A percentile compares a stretch with the other conserved stretches of the same genome.
phyloP scores from a whole-genome alignment of 2,797 vertebrate species.

The Acanthopagrus latus region DNA sequence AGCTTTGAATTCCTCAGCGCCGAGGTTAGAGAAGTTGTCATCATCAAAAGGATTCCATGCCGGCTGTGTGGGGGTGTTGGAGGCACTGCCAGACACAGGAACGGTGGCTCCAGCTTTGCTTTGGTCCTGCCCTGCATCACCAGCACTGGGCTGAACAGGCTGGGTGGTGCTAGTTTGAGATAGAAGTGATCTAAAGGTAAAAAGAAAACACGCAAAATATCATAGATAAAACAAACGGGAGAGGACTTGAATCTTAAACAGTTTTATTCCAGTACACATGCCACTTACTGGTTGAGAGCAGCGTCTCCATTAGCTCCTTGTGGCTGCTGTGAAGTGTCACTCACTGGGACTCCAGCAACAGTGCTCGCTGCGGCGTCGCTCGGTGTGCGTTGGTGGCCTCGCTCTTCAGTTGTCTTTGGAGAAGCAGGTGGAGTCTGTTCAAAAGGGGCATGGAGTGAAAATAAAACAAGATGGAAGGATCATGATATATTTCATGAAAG shows the following conservation, averaged over 20 bases:
- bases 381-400: conserved; percentile 89
- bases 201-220: neutral
- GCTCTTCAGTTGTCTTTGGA: conserved; percentile 89
- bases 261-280: neutral
- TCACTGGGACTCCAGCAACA: conserved; percentile 85
- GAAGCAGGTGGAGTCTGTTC: conserved; percentile 91
- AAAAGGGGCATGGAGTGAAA: neutral
- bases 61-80: conserved; percentile 79
- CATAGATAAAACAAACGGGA: neutral
- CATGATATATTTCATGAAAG: neutral
- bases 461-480: neutral
- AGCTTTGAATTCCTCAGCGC: conserved; percentile 91
- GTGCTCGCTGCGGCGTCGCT: conserved; percentile 90
- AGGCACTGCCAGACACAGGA: conserved; percentile 52
- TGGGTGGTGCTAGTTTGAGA: conserved; percentile 88
- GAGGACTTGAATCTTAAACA: neutral
- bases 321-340: conserved; percentile 90
- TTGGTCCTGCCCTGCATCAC: conserved; percentile 81
- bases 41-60: conserved; percentile 98
- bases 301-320: conserved; percentile 89
- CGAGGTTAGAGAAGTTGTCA: conserved; percentile 94
- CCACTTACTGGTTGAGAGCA: conserved; percentile 89
- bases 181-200: conserved; percentile 85
- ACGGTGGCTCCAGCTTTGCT: conserved; percentile 34
- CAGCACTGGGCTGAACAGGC: conserved; percentile 88